Percentiles rank a stretch among this genome's conserved stretches.
phyloP scores from a whole-genome alignment of 2,797 vertebrate species.

The Orientallactaga sibirica region DNA sequence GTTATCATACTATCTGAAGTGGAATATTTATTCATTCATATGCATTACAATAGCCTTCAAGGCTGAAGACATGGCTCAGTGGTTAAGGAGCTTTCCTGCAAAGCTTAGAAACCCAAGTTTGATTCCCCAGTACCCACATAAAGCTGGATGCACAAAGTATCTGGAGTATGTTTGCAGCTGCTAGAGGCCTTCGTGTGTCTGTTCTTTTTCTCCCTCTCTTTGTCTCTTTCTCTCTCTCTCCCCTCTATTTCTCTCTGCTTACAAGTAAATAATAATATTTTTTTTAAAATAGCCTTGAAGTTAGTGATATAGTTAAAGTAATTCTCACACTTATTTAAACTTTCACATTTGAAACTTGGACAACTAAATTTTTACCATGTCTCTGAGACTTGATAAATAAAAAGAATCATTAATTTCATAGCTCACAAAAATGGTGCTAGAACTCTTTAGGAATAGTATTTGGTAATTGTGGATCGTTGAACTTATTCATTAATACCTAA shows the following conservation, averaged over 20 bases:
- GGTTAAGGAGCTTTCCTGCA: too few species aligned
- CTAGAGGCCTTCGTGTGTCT: too few species aligned
- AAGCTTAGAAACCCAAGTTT: too few species aligned
- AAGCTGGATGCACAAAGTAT: too few species aligned
- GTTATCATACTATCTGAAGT: neutral
- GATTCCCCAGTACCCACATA: too few species aligned
- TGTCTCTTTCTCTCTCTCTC: too few species aligned
- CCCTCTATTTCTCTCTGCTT: too few species aligned
- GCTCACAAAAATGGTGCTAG: slow-evolving; percentile 30
- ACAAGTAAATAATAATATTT: too few species aligned
- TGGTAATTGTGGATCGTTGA: neutral
- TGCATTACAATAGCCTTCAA: neutral
- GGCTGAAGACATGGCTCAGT: too few species aligned
- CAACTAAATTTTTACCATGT: slow-evolving; percentile 49
- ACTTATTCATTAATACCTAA: slow-evolving; percentile 28
- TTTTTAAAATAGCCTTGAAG: neutral
- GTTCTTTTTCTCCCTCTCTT: too few species aligned
- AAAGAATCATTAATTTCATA: slow-evolving; percentile 49
- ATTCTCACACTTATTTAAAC: slow-evolving; percentile 9
- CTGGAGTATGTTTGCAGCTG: too few species aligned
- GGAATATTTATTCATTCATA: slow-evolving; percentile 5
- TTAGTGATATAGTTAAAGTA: neutral
- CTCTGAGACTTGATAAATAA: neutral
- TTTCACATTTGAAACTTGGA: neutral
- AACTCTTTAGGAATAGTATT: slow-evolving; percentile 25